These are phyloP conservation scores for Drosophila guanche DNA, from an alignment of 1,140 invertebrate species.

Conservation along the genomic window DNA sequence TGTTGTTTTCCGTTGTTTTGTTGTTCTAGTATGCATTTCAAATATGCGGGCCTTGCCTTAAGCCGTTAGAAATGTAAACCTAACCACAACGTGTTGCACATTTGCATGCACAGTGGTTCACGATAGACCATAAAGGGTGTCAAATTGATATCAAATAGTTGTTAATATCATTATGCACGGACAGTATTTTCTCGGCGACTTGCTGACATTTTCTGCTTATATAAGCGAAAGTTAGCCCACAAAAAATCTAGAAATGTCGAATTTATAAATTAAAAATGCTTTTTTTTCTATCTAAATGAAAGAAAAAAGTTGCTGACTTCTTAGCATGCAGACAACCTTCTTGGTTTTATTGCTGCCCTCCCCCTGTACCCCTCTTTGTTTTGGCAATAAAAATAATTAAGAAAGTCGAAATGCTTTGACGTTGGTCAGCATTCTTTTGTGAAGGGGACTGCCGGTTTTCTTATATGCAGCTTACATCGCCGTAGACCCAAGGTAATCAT, in stretches of 20 bases:
- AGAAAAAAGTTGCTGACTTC: constrained; percentile 71
- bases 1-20: constrained; percentile 55
- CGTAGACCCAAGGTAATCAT: constrained; percentile 57
- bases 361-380: constrained; percentile 49
- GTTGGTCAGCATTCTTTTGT: constrained; percentile 71
- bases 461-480: constrained; percentile 44
- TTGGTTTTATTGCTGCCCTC: constrained; percentile 72
- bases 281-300: constrained; percentile 36
- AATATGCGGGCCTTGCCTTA: constrained; percentile 69
- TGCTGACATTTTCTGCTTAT: constrained; percentile 68
- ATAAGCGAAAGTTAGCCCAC: constrained; percentile 73
- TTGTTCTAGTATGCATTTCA: constrained; percentile 67
- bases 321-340: constrained; percentile 50
- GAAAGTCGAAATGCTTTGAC: constrained; percentile 51
- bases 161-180: constrained; percentile 71
- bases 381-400: constrained; percentile 34
- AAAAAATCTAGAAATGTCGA: constrained; percentile 48
- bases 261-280: constrained; percentile 2
- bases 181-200: constrained; percentile 46
- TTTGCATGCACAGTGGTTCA: constrained; percentile 52
- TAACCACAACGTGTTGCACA: constrained; percentile 61
- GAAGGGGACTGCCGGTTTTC: constrained; percentile 60
- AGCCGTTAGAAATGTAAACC: constrained; percentile 65
- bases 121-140: constrained; percentile 46
- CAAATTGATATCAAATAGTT: constrained; percentile 59